A percentile compares a stretch with the other conserved stretches of the same genome.
Evolutionary conservation across 2,113 vertebrate species (phyloP).

Genomic region (Dasyprocta punctata): DNA sequence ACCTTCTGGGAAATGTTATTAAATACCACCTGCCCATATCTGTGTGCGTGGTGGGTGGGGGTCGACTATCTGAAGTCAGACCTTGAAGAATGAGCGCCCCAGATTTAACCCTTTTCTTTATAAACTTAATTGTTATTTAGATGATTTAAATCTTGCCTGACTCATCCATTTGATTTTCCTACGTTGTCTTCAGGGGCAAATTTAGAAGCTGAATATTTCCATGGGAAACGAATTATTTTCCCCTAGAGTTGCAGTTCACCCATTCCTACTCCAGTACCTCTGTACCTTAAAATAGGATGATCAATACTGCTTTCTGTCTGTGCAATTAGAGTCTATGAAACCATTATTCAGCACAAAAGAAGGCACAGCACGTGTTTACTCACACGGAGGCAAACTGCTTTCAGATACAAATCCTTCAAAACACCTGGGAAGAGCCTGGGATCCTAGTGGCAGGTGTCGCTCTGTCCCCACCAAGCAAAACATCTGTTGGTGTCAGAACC

Average conservation of each 20-base stretch:
- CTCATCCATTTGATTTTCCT: conserved; percentile 46
- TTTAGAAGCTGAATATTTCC: not conserved
- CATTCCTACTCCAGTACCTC: conserved; percentile 49
- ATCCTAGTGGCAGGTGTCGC: not conserved
- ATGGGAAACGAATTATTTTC: conserved; percentile 52
- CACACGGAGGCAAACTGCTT: not conserved
- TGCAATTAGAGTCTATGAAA: conserved; percentile 66
- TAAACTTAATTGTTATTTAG: conserved; percentile 7
- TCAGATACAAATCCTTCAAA: not conserved
- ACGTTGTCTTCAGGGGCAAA: conserved; percentile 44
- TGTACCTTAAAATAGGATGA: conserved; percentile 80
- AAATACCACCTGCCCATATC: not conserved
- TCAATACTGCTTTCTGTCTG: conserved; percentile 73
- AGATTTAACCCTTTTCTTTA: conserved; percentile 1
- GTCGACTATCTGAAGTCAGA: not conserved
- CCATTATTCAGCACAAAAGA: conserved; percentile 70
- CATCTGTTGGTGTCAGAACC: not conserved
- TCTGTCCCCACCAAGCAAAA: not conserved
- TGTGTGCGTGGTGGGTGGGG: rapidly evolving
- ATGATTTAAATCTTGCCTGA: conserved; percentile 24
- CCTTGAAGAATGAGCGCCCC: not conserved
- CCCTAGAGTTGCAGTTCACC: conserved; percentile 60
- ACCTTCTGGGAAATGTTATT: not conserved
- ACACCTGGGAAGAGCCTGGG: not conserved
- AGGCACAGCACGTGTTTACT: conserved; percentile 53